phyloP scores from a whole-genome alignment of 2,888 invertebrate species.

The Leucophenga montana region DNA sequence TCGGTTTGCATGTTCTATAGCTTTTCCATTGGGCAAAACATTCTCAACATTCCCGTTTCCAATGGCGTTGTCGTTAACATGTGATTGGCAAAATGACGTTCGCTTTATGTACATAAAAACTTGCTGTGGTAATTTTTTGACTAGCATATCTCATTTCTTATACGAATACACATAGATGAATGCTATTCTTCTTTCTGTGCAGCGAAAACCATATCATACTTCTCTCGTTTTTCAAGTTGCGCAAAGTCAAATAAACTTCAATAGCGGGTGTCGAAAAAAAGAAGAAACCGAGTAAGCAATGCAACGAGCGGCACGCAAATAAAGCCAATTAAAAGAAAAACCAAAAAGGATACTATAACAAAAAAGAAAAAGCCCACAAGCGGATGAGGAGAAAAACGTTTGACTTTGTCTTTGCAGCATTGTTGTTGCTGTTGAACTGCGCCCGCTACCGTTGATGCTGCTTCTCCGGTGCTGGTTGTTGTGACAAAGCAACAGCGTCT shows the following conservation, averaged over 20 bases:
- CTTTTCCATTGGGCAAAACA: no score
- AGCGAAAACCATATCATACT: no score
- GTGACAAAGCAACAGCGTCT: slow-evolving; percentile 31
- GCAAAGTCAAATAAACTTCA: background rate
- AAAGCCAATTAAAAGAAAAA: slow-evolving; percentile 67
- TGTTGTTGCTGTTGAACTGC: background rate
- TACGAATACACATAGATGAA: no score
- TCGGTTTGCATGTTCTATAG: no score
- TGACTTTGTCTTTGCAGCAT: slow-evolving; percentile 9
- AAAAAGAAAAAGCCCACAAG: background rate
- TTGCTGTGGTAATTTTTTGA: no score
- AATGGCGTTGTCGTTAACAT: no score
- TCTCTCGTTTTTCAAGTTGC: no score
- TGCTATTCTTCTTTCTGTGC: no score
- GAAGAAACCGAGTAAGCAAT: background rate
- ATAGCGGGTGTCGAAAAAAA: slow-evolving; percentile 33
- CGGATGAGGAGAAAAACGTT: slow-evolving; percentile 22
- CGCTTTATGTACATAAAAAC: no score
- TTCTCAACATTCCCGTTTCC: no score
- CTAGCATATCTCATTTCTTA: no score
- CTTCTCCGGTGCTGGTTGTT: slow-evolving; percentile 19
- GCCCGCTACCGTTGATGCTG: slow-evolving; percentile 14
- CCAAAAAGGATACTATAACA: slow-evolving; percentile 51
- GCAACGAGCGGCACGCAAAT: slow-evolving; percentile 14
- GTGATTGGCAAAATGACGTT: no score